phyloP scores from a whole-genome alignment of 2,888 invertebrate species.

The Diaphora mendica region DNA sequence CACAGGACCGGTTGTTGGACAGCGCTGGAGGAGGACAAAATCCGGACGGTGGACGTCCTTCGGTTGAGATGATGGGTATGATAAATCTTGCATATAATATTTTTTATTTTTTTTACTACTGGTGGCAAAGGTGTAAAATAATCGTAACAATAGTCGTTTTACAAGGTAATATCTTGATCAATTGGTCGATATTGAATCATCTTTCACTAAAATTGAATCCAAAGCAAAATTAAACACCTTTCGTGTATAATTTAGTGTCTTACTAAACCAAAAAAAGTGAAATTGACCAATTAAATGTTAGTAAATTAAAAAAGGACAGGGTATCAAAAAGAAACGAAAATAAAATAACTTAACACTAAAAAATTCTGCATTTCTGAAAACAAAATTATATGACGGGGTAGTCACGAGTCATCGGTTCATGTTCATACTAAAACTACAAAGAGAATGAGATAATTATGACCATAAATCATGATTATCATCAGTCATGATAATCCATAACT shows the following conservation, averaged over 20 bases:
- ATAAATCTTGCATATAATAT: background rate
- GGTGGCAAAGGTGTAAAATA: background rate
- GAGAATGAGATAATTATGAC: background rate
- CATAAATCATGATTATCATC: constrained; percentile 3
- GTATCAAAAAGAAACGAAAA: background rate
- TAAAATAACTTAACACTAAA: background rate
- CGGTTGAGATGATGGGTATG: background rate
- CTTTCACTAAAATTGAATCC: background rate
- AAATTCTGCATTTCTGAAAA: background rate
- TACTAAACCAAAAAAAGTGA: too few species aligned
- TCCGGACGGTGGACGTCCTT: too few species aligned
- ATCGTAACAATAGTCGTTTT: too few species aligned
- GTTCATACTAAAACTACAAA: constrained; percentile 4
- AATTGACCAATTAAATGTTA: too few species aligned
- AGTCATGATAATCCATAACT: constrained; percentile 1
- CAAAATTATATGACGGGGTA: background rate
- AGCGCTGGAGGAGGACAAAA: too few species aligned
- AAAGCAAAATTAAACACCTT: background rate
- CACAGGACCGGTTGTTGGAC: too few species aligned
- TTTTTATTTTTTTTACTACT: background rate
- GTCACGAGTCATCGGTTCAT: background rate
- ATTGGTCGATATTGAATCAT: background rate
- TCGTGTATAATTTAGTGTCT: too few species aligned
- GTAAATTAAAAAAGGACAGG: background rate
- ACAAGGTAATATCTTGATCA: too few species aligned